These are phyloP conservation scores for Encarsia formosa DNA, from an alignment of 2,888 invertebrate genomes.

Conservation along the genomic window DNA sequence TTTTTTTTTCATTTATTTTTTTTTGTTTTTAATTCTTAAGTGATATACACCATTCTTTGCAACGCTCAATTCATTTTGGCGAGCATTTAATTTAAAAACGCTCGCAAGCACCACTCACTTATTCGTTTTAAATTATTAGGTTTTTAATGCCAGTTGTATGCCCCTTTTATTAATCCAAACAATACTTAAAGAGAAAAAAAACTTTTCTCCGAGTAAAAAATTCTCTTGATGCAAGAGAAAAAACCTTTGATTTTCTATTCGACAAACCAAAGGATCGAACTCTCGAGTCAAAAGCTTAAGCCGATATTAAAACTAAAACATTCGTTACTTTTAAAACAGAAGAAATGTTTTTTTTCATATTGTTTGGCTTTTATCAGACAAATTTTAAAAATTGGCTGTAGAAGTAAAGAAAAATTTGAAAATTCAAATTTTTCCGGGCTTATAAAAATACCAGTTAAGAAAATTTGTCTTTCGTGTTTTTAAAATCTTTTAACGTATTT, in stretches of 20 bases:
- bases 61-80: background rate
- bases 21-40: conserved; percentile 29
- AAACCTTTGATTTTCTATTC: too few relatives aligned
- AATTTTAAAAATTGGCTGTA: too few relatives aligned
- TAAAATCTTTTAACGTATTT: conserved; percentile 37
- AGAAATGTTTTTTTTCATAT: too few relatives aligned
- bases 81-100: conserved; percentile 12
- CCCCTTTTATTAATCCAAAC: conserved; percentile 31
- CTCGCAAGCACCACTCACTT: conserved; percentile 10
- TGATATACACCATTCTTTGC: conserved; percentile 17
- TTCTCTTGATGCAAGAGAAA: background rate
- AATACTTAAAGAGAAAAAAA: background rate
- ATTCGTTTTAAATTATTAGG: conserved; percentile 8
- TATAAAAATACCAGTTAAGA: background rate
- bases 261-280: too few relatives aligned
- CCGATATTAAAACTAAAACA: too few relatives aligned
- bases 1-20: conserved; percentile 32
- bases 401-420: too few relatives aligned
- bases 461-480: conserved; percentile 2
- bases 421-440: too few relatives aligned
- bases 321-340: too few relatives aligned
- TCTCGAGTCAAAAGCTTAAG: too few relatives aligned
- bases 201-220: background rate
- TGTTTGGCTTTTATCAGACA: too few relatives aligned
- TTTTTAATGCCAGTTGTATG: conserved; percentile 51